These are phyloP conservation scores for Ursus arctos DNA, from an alignment of 2,113 vertebrate genomes.

Conservation along the genomic window DNA sequence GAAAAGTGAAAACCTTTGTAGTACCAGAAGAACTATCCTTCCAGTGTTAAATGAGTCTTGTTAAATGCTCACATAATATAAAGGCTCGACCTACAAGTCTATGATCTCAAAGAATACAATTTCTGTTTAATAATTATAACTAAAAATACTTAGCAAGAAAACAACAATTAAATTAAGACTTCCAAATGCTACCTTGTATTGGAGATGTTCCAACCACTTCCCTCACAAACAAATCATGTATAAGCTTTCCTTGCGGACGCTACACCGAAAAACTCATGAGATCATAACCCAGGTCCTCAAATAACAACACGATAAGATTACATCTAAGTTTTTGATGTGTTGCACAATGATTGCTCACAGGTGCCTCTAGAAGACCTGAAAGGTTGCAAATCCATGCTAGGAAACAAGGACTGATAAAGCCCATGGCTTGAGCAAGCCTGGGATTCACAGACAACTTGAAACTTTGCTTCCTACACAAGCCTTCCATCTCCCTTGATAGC, in stretches of 20 bases:
- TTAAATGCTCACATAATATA: not conserved
- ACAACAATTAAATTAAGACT: conserved; percentile 33
- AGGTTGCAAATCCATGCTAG: not conserved
- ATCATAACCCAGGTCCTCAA: not conserved
- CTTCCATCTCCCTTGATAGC: not conserved
- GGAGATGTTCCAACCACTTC: conserved; percentile 10
- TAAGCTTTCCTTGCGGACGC: not conserved
- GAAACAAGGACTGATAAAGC: not conserved
- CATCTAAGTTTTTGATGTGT: not conserved
- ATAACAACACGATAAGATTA: not conserved
- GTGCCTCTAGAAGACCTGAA: not conserved
- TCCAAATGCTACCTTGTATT: not conserved
- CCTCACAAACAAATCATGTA: not conserved
- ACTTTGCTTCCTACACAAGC: not conserved
- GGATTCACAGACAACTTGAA: not conserved
- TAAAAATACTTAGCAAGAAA: conserved; percentile 12
- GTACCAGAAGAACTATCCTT: not conserved
- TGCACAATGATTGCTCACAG: not conserved
- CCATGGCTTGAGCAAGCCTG: not conserved
- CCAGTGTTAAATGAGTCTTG: not conserved
- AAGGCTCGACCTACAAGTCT: not conserved
- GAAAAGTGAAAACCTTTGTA: conserved; percentile 12
- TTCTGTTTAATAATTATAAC: not conserved
- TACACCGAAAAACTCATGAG: not conserved
- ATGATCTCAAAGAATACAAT: not conserved